Conservation (phyloP, 2,888 invertebrate genomes). For the Tenodera sinensis region DNA sequence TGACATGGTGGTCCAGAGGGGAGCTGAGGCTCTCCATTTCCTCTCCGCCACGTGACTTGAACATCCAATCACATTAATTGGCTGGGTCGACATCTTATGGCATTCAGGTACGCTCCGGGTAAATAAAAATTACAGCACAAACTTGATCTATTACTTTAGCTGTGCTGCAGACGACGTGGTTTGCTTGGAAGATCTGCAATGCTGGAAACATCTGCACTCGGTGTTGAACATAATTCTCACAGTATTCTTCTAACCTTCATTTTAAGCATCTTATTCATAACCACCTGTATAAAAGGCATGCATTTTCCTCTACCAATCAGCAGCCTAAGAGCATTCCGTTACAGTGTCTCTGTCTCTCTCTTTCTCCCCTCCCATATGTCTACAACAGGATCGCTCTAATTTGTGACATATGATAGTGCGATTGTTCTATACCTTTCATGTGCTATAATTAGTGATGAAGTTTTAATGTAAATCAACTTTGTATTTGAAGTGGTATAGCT, state of each 20-base stretch:
- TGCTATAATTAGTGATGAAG: too few species aligned
- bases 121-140: neutral
- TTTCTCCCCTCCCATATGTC: too few species aligned
- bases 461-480: too few species aligned
- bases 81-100: conserved; percentile 27
- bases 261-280: neutral
- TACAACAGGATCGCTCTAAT: too few species aligned
- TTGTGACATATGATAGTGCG: too few species aligned
- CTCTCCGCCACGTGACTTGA: conserved; percentile 29
- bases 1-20: neutral
- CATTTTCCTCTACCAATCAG: too few species aligned
- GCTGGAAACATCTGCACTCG: neutral
- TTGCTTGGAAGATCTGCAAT: neutral
- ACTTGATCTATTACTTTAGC: neutral
- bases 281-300: too few species aligned
- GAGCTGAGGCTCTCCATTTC: conserved; percentile 27
- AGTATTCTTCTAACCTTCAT: neutral
- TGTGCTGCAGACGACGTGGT: neutral
- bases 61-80: conserved; percentile 31
- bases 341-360: too few species aligned
- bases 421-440: too few species aligned
- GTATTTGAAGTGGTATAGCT: too few species aligned
- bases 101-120: neutral
- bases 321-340: too few species aligned
- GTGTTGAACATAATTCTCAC: neutral